phyloP scores from a whole-genome alignment of 1,140 invertebrate species.

The Bacillus rossius region DNA sequence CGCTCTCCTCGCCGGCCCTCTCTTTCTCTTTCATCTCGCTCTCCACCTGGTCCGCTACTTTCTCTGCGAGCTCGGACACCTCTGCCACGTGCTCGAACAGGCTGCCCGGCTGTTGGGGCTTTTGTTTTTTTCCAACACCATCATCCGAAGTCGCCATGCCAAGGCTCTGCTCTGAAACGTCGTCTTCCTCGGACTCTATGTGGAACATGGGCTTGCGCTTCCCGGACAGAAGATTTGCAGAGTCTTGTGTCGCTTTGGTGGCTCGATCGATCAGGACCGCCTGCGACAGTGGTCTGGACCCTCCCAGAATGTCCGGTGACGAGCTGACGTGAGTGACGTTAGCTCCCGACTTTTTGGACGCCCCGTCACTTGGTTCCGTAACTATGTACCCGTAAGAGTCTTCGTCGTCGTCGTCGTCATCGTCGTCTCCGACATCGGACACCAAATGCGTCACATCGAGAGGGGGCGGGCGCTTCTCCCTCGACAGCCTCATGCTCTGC shows the following conservation, averaged over 20 bases:
- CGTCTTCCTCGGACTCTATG: conserved; percentile 39
- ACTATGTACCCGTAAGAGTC: conserved; percentile 13
- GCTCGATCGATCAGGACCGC: neutral
- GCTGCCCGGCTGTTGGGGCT: no score
- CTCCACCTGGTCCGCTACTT: no score
- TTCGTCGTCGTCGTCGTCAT: neutral
- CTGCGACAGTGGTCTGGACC: neutral
- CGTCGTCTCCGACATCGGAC: neutral
- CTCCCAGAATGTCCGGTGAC: conserved; percentile 14
- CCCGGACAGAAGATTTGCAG: no score
- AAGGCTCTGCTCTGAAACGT: conserved; percentile 11
- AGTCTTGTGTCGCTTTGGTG: no score
- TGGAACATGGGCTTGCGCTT: conserved; percentile 30
- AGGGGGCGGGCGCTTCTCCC: conserved; percentile 5
- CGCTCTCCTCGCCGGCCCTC: no score
- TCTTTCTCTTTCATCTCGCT: no score
- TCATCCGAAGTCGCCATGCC: neutral
- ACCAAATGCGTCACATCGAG: conserved; percentile 13
- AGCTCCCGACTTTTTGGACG: neutral
- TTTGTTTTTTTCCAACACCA: no score
- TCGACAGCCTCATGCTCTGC: neutral
- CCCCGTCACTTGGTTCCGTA: conserved; percentile 15
- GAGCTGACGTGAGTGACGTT: conserved; percentile 7
- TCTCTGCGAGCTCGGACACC: no score
- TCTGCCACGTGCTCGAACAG: no score